Evolutionary conservation across 2,888 invertebrate species (phyloP), one percentile per base, ranked within the genome.

Genomic region (Holacanthella duospinosa): DNA sequence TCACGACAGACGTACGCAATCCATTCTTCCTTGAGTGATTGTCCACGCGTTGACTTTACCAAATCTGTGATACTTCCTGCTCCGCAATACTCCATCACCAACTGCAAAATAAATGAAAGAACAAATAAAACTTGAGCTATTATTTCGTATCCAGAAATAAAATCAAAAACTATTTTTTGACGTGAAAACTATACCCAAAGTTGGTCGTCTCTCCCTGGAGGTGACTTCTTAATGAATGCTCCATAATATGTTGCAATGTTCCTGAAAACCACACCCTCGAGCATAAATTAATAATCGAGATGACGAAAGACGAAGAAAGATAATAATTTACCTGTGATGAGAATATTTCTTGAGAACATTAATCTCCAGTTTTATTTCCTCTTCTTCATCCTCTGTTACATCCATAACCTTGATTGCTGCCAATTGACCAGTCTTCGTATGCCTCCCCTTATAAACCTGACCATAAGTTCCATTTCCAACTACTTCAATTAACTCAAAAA

Each of bases 391-490:
- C 80, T 97, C 96, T 74, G 96, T 99, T 75, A 99, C 96, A 80
- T 96, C 97, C 99, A 99, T 99, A 77, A 99, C 69, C 84, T 99
- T 99, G 80, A 99, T 99, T 79, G 99, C 99, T 73, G 97, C 99
- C 82, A 99, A 83, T 81, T 99, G 97, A 72, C 97, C 96, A 74
- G 99, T 99, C 84, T 97, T 97, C 73, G 96, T 97, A 80, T 99
- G 99, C 66, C 97, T 89, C 71, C 99, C 99, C 93, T 97, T 99
- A 80, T 97, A 99, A 65, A 99, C 99, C 83, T 99, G 97, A 74
- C 99, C 99, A 81, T 99, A 99, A 62, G 99, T 99, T 77, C 99
- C 99, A 90, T 97, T 99, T 78, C 99, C 99, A 73, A 99, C 99
- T 68, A 99, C 97, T 85, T 99, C 99, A 77, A 99, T 97, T 70